phyloP scores from a whole-genome alignment of 2,888 invertebrate species.

The Belgica antarctica region DNA sequence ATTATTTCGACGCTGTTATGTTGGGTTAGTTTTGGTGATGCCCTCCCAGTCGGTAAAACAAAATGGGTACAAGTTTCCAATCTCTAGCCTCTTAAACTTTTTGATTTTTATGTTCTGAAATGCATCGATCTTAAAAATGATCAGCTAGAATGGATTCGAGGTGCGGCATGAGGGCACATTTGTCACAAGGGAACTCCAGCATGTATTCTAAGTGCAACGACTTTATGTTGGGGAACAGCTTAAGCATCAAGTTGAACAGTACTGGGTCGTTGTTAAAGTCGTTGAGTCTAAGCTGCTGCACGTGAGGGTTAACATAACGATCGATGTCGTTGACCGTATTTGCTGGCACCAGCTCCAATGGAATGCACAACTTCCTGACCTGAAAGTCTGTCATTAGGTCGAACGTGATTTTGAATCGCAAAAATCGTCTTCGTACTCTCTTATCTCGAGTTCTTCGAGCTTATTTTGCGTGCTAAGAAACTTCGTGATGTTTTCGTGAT shows the following conservation, averaged over 20 bases:
- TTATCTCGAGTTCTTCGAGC: slow-evolving; percentile 35
- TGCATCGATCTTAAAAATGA: slow-evolving; percentile 35
- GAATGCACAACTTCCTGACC: slow-evolving; percentile 33
- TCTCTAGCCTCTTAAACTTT: slow-evolving; percentile 11
- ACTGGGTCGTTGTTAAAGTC: slow-evolving; percentile 33
- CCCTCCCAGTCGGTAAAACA: slow-evolving; percentile 32
- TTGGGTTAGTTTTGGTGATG: slow-evolving; percentile 26
- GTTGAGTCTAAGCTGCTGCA: slow-evolving; percentile 2
- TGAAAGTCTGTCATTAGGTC: slow-evolving; percentile 30
- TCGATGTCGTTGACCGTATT: slow-evolving; percentile 18
- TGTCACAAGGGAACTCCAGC: slow-evolving; percentile 37
- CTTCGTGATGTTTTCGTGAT: slow-evolving; percentile 26
- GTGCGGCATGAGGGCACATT: neutral
- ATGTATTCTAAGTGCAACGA: slow-evolving; percentile 29
- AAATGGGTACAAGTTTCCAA: slow-evolving; percentile 31
- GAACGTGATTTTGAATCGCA: slow-evolving; percentile 37
- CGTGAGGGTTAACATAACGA: slow-evolving; percentile 29
- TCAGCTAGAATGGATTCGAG: slow-evolving; percentile 8
- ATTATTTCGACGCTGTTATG: slow-evolving; percentile 23
- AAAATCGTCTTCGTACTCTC: slow-evolving; percentile 42
- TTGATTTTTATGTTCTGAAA: slow-evolving; percentile 29
- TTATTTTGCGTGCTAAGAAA: slow-evolving; percentile 31
- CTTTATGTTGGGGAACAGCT: slow-evolving; percentile 31
- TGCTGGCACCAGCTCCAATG: slow-evolving; percentile 29
- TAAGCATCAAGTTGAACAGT: slow-evolving; percentile 34